phyloP scores from a whole-genome alignment of 1,140 invertebrate genomes.

The Drosophila triauraria region DNA sequence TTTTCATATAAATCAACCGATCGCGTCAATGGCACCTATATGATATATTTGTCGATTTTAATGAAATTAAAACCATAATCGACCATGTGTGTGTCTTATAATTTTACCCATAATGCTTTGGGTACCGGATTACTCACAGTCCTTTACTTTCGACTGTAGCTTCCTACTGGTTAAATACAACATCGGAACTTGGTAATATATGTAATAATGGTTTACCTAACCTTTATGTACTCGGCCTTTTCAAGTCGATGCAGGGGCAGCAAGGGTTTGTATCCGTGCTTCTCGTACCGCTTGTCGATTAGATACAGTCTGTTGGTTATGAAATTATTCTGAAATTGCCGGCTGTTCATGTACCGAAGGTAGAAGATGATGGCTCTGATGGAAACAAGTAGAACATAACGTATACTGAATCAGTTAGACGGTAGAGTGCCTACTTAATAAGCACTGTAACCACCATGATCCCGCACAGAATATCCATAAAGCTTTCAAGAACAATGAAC shows the following conservation, averaged over 20 bases:
- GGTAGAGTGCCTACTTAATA: conserved; percentile 55
- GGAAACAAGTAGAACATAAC: background rate
- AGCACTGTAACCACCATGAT: conserved; percentile 60
- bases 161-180: no score
- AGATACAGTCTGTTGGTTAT: conserved; percentile 89
- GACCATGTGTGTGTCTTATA: no score
- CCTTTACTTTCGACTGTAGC: no score
- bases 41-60: no score
- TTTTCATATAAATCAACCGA: no score
- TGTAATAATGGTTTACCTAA: conserved; percentile 57
- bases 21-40: no score
- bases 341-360: conserved; percentile 89
- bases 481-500: conserved; percentile 78
- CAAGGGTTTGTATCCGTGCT: conserved; percentile 88
- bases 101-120: no score
- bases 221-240: conserved; percentile 87
- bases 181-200: background rate
- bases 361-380: conserved; percentile 90
- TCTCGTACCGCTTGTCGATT: conserved; percentile 89
- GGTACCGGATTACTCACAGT: no score
- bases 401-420: background rate
- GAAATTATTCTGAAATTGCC: conserved; percentile 91
- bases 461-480: conserved; percentile 53
- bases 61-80: no score
- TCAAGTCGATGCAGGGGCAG: conserved; percentile 91